A percentile compares a stretch with the other conserved stretches of the same genome.
phyloP scores from a whole-genome alignment of 35 echinoderm and acorn worm species.

The Strongylocentrotus purpuratus region DNA sequence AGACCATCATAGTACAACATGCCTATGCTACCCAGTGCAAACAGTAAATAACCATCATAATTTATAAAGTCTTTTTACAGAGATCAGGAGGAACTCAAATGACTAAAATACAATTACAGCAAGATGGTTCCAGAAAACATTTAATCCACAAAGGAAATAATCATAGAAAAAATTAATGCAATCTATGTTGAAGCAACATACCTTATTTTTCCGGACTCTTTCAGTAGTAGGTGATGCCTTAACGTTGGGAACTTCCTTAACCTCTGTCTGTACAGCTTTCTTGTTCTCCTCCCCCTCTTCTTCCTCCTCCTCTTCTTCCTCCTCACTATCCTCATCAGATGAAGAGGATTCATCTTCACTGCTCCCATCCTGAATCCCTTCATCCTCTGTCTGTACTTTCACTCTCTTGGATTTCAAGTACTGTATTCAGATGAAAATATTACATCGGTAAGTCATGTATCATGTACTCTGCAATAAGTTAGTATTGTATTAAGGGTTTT shows the following conservation, averaged over 20 bases:
- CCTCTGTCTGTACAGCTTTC: not conserved
- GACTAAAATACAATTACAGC: not conserved
- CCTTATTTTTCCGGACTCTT: conserved; percentile 32
- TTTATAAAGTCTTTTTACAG: too few species aligned
- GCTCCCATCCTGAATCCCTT: conserved; percentile 44
- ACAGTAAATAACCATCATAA: too few species aligned
- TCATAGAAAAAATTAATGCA: not conserved
- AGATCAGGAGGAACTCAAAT: not conserved
- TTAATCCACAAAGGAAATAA: not conserved
- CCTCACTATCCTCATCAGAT: conserved; percentile 48
- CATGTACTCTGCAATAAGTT: too few species aligned
- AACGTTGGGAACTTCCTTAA: conserved; percentile 5
- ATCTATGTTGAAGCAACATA: not conserved
- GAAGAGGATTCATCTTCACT: conserved; percentile 59
- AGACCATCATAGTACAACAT: too few species aligned
- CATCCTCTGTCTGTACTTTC: conserved; percentile 43
- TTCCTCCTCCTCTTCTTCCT: conserved; percentile 13
- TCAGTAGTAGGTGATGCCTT: not conserved
- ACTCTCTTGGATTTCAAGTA: conserved; percentile 76
- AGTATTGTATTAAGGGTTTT: too few species aligned
- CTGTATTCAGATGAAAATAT: conserved; percentile 42
- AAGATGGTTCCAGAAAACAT: not conserved
- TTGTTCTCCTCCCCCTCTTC: conserved; percentile 27
- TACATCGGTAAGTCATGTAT: not conserved
- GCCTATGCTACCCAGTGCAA: too few species aligned